A percentile compares a stretch with the other conserved stretches of the same genome.
phyloP scores from a whole-genome alignment of 2,797 vertebrate genomes.

The Calcarius lapponicus region DNA sequence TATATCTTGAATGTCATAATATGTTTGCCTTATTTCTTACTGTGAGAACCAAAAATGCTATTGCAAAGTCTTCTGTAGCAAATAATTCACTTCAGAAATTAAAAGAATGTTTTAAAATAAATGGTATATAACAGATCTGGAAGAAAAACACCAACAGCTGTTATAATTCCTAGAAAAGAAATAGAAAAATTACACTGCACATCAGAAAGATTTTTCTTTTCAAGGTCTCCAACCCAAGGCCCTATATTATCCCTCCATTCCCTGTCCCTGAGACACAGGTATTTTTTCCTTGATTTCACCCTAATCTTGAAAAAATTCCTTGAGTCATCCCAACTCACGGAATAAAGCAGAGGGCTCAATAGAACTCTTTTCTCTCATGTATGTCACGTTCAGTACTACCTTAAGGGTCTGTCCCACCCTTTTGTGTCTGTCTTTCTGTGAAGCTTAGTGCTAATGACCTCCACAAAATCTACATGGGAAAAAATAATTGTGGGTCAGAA shows the following conservation, averaged over 20 bases:
- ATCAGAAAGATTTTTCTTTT: conserved; percentile 10
- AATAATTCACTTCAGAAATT: conserved; percentile 57
- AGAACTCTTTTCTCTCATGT: neutral
- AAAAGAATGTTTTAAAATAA: conserved; percentile 47
- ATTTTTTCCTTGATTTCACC: neutral
- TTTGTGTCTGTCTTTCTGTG: neutral
- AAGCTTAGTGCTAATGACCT: neutral
- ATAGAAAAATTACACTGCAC: neutral
- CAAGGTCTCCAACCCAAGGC: neutral
- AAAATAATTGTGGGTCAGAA: neutral
- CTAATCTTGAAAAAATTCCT: neutral
- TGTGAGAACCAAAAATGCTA: conserved; percentile 13
- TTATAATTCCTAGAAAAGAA: conserved; percentile 35
- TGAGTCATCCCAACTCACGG: neutral
- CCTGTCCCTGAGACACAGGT: neutral
- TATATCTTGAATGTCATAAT: conserved; percentile 39
- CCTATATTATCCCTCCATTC: neutral
- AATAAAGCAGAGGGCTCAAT: neutral
- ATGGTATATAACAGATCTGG: neutral
- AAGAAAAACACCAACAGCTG: neutral
- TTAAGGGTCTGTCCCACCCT: neutral
- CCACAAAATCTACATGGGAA: neutral
- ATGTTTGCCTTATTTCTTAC: conserved; percentile 44
- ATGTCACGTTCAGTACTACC: neutral
- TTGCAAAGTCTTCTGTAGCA: conserved; percentile 39